These are phyloP conservation scores for Calameuta filiformis DNA, from an alignment of 2,888 invertebrate species.

Conservation along the genomic window DNA sequence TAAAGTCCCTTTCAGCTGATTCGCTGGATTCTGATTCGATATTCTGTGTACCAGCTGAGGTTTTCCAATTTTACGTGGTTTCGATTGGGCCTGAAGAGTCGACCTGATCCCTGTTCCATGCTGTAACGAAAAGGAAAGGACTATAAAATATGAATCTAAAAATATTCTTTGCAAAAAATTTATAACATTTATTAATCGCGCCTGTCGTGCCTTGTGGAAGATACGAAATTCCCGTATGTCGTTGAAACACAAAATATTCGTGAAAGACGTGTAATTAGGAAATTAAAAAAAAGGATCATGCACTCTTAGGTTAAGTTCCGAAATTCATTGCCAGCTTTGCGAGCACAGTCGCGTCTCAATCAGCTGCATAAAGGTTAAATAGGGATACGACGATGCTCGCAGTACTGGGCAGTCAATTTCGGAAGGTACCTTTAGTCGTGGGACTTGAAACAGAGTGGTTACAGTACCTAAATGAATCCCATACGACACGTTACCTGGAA, in stretches of 20 bases:
- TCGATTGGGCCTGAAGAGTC: constrained; percentile 30
- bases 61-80: constrained; percentile 33
- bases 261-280: neutral
- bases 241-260: neutral
- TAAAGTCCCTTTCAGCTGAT: constrained; percentile 25
- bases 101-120: constrained; percentile 29
- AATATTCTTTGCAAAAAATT: neutral
- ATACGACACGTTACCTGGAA: constrained; percentile 63
- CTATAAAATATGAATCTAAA: neutral
- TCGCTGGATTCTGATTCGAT: constrained; percentile 18
- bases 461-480: constrained; percentile 64
- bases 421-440: neutral
- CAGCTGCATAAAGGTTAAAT: neutral
- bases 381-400: neutral
- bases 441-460: constrained; percentile 26
- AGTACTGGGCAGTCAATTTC: neutral
- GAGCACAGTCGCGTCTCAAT: neutral
- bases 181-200: neutral
- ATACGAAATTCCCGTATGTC: neutral
- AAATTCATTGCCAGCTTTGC: neutral
- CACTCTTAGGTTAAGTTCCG: neutral
- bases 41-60: constrained; percentile 31
- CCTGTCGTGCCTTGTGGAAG: neutral
- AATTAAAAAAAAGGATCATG: neutral
- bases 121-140: constrained; percentile 26